A percentile compares a stretch with the other conserved stretches of the same genome.
These are phyloP conservation scores for Drosophila prolongata DNA, from an alignment of 2,888 invertebrate genomes.

Conservation along the genomic window DNA sequence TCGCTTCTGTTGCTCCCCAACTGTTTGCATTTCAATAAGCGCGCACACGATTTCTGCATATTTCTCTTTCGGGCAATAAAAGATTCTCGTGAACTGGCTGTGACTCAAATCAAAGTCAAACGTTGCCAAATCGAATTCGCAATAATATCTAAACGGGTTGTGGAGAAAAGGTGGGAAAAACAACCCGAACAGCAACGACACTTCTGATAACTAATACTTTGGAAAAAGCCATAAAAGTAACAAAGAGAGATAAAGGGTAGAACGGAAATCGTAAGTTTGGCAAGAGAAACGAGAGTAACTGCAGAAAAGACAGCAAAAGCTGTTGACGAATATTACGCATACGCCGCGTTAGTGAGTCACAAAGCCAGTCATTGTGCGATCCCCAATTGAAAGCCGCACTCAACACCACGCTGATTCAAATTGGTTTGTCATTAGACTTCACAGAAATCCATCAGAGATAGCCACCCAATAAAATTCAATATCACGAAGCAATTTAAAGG, in stretches of 20 bases:
- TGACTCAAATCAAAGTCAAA: constrained; percentile 59
- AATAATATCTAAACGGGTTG: constrained; percentile 68
- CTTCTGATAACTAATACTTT: constrained; percentile 63
- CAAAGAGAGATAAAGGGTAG: constrained; percentile 57
- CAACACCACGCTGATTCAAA: constrained; percentile 6
- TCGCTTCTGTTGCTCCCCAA: constrained; percentile 57
- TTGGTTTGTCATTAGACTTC: constrained; percentile 16
- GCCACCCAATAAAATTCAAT: neutral
- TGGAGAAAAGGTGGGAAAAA: constrained; percentile 47
- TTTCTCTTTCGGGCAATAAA: constrained; percentile 5
- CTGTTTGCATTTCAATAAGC: constrained; percentile 58
- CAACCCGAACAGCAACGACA: constrained; percentile 50
- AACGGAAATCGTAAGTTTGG: constrained; percentile 36
- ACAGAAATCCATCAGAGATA: constrained; percentile 13
- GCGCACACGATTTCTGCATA: constrained; percentile 45
- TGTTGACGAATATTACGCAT: constrained; percentile 33
- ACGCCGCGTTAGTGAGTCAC: constrained; percentile 36
- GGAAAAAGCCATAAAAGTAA: constrained; percentile 56
- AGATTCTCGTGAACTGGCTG: constrained; percentile 60
- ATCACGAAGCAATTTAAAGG: neutral
- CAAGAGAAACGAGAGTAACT: constrained; percentile 14
- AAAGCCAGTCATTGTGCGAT: constrained; percentile 19
- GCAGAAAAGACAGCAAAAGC: constrained; percentile 8
- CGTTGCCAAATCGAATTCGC: constrained; percentile 69
- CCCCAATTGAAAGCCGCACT: constrained; percentile 8